These are phyloP conservation scores for Dermatophagoides farinae DNA, from an alignment of 1,140 invertebrate genomes.

Conservation along the genomic window DNA sequence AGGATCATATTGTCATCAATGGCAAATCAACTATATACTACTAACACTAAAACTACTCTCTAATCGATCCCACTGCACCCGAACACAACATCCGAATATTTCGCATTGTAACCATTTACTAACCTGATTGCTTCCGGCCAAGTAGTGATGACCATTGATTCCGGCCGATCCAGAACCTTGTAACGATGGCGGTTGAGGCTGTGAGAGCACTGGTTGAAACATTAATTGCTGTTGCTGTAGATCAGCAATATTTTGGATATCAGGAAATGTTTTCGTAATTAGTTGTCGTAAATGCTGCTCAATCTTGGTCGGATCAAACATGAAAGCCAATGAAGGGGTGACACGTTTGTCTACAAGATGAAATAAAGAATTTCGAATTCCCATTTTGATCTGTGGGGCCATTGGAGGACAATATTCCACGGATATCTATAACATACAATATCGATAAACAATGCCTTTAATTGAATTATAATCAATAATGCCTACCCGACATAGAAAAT, in stretches of 20 bases:
- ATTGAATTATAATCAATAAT: not conserved
- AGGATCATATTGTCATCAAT: not conserved
- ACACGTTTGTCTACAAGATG: not conserved
- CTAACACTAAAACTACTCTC: too few relatives aligned
- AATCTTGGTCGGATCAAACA: slow-evolving; percentile 80
- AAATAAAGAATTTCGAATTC: slow-evolving; percentile 67
- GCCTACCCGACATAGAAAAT: slow-evolving; percentile 71
- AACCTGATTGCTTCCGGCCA: not conserved
- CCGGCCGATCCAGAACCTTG: not conserved
- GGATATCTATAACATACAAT: slow-evolving; percentile 48
- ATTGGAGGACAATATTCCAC: slow-evolving; percentile 70
- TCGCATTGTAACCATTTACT: not conserved
- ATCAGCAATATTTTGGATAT: slow-evolving; percentile 39
- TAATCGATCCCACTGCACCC: not conserved
- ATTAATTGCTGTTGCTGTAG: not conserved
- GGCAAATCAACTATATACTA: too few relatives aligned
- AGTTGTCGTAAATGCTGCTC: slow-evolving; percentile 65
- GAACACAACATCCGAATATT: not conserved
- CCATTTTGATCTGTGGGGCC: slow-evolving; percentile 59
- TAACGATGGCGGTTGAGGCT: not conserved
- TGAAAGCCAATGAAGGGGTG: slow-evolving; percentile 47
- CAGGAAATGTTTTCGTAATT: slow-evolving; percentile 69
- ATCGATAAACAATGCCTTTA: slow-evolving; percentile 14
- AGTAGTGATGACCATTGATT: not conserved
- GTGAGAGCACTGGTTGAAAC: not conserved